Evolutionary conservation across 2,888 invertebrate genomes (phyloP).

Genomic region (Agriopis aurantiaria): DNA sequence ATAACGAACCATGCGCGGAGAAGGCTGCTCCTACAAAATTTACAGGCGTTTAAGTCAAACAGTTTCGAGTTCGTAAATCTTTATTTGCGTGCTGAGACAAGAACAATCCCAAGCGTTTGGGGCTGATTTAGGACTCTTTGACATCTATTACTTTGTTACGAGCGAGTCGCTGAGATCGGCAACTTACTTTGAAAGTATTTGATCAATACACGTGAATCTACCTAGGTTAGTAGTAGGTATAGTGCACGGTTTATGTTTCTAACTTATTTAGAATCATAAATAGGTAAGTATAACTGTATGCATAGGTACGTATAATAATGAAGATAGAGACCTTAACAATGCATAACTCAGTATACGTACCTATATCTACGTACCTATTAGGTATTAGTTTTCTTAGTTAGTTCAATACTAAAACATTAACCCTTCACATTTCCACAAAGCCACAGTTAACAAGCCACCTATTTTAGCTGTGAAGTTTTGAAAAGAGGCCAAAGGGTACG

Average conservation of each 20-base stretch:
- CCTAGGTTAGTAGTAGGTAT: background rate
- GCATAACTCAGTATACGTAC: background rate
- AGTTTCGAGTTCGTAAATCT: constrained; percentile 68
- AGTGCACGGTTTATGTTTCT: background rate
- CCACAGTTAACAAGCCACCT: constrained; percentile 16
- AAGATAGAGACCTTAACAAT: background rate
- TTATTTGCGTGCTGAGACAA: constrained; percentile 65
- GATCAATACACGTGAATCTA: background rate
- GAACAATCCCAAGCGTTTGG: constrained; percentile 51
- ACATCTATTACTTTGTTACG: constrained; percentile 37
- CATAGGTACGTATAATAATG: no score
- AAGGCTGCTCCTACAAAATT: constrained; percentile 68
- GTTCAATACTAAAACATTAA: constrained; percentile 1
- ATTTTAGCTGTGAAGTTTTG: constrained; percentile 22
- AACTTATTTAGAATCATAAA: no score
- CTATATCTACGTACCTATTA: background rate
- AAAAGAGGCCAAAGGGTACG: constrained; percentile 31
- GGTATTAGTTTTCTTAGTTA: no score
- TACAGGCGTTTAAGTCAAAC: constrained; percentile 70
- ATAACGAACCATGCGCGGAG: constrained; percentile 66
- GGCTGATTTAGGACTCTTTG: constrained; percentile 44
- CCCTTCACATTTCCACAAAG: constrained; percentile 18
- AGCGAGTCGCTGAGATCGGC: constrained; percentile 4
- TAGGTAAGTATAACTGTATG: no score
- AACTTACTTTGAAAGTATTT: constrained; percentile 14